Evolutionary conservation across 2,888 invertebrate species (phyloP), one percentile per base, ranked within the genome.

Genomic region (Selenia dentaria): DNA sequence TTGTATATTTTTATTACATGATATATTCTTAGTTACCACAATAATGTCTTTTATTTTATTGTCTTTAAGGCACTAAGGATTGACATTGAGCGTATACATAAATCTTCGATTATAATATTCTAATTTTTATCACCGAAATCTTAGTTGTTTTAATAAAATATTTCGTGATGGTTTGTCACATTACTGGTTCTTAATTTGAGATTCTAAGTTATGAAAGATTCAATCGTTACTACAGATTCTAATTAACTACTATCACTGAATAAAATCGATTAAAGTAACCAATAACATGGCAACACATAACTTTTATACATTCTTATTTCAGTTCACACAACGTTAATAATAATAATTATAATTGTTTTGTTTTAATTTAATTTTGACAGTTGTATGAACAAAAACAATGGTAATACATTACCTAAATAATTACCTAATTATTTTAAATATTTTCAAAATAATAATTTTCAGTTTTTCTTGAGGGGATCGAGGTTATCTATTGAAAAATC

Each of bases 401-500:
- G 67, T 68, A 6, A 50, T n/a, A n/a, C n/a, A n/a, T 46, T 53
- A 40, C 6, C 47, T 48, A 45, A 43, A 53, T 51, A 51, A 35
- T 58, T 57, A 57, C 43, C 54, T 62, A 59, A 36, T 49, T 49
- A 18, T 33, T 48, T 45, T 50, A 42, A 29, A 52, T 58, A 40
- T 48, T 47, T 38, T 43, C 40, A 32, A 49, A 43, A 44, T 38
- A 54, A 40, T 56, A 40, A 41, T 48, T 45, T 72, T 91, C 82
- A 93, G 82, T 93, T 93, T 78, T 96, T 96, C 83, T 95, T 94
- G 68, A 98, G 91, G 50, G 98, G 98, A 92, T 98, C 98, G 81
- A 98, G 93, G 85, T 97, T 97, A 79, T 97, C 98, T 84, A 98
- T 91, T 62, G 96, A 96, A 91, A 98, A 98, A 91, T 98, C 98